phyloP scores from a whole-genome alignment of 2,888 invertebrate species.

The Lasius fuliginosus region DNA sequence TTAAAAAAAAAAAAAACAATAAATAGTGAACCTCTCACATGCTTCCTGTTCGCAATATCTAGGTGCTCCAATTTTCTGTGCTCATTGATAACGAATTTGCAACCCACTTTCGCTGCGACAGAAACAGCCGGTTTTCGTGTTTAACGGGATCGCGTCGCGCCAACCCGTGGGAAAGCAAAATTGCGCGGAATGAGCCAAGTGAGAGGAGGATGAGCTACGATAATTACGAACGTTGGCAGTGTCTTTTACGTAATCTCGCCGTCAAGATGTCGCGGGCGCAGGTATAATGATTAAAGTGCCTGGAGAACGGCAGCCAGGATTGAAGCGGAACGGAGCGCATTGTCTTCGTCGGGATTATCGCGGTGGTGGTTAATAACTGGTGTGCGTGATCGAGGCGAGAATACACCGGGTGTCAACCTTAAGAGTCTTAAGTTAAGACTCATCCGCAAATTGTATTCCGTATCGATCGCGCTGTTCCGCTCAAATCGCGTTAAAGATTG shows the following conservation, averaged over 20 bases:
- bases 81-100: not conserved
- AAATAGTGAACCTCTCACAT: not conserved
- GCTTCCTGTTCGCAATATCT: not conserved
- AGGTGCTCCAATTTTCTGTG: not conserved
- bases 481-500: not conserved
- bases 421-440: not conserved
- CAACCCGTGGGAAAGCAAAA: constrained; percentile 27
- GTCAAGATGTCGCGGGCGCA: constrained; percentile 32
- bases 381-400: constrained; percentile 25
- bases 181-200: constrained; percentile 13
- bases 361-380: constrained; percentile 38
- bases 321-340: constrained; percentile 33
- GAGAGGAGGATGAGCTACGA: constrained; percentile 14
- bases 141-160: constrained; percentile 20
- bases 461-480: not conserved
- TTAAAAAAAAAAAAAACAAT: not conserved
- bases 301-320: constrained; percentile 18
- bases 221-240: constrained; percentile 22
- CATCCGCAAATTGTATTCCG: not conserved
- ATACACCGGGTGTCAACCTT: constrained; percentile 11
- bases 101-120: not conserved
- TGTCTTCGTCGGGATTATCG: constrained; percentile 36
- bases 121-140: constrained; percentile 1
- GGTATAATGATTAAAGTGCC: constrained; percentile 37
- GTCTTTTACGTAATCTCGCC: constrained; percentile 43